Conservation (phyloP, 2,113 vertebrate genomes). For the Pseudorhombus dupliciocellatus region DNA sequence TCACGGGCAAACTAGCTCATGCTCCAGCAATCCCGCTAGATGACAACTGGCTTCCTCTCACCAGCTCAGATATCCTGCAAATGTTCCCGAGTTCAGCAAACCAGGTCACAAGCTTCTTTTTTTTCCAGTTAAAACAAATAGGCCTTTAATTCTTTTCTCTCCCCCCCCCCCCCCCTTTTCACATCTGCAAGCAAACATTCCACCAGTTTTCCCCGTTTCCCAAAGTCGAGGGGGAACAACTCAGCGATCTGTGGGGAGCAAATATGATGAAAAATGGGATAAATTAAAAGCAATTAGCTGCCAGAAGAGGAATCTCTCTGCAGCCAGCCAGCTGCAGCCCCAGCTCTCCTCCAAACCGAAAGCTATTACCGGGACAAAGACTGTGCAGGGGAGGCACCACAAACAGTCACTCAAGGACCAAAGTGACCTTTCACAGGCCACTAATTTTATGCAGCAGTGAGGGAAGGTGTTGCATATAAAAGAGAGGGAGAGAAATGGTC, state of each 20-base stretch:
- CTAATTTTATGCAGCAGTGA: slow-evolving; percentile 69
- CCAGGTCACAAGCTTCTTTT: slow-evolving; percentile 16
- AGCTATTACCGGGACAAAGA: slow-evolving; percentile 40
- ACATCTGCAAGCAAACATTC: background rate
- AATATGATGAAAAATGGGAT: background rate
- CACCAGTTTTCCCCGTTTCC: background rate
- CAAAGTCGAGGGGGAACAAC: background rate
- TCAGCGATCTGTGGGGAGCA: background rate
- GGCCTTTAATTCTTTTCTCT: background rate
- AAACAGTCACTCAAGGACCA: slow-evolving; percentile 66
- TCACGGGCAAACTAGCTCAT: slow-evolving; percentile 57
- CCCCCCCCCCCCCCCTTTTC: too few relatives aligned
- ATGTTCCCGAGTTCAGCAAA: slow-evolving; percentile 41
- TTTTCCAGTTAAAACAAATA: background rate
- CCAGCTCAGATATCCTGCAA: slow-evolving; percentile 45
- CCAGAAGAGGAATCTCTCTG: background rate
- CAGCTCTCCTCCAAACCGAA: slow-evolving; percentile 39
- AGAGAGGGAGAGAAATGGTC: slow-evolving; percentile 32
- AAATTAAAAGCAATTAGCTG: slow-evolving; percentile 5
- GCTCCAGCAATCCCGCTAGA: slow-evolving; percentile 50
- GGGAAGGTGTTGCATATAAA: slow-evolving; percentile 45
- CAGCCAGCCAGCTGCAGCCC: slow-evolving; percentile 7
- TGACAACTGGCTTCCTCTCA: slow-evolving; percentile 62
- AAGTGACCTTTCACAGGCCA: slow-evolving; percentile 78
- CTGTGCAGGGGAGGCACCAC: slow-evolving; percentile 48